These are phyloP conservation scores for Eugnorisma glareosa DNA, from an alignment of 2,888 invertebrate genomes.

Conservation along the genomic window DNA sequence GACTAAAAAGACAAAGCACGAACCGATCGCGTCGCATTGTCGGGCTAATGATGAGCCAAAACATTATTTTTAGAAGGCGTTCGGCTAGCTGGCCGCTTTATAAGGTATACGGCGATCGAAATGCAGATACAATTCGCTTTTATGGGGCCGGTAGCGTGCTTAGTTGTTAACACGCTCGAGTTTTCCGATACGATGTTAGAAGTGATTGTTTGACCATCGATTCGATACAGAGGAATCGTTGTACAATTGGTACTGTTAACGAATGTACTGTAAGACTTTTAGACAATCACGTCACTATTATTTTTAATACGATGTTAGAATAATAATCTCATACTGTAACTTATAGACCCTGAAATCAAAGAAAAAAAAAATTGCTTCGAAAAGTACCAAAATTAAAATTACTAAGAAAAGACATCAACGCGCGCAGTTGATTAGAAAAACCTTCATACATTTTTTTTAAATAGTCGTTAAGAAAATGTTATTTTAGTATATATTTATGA, in stretches of 20 bases:
- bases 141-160: conserved; percentile 84
- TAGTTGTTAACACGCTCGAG: conserved; percentile 68
- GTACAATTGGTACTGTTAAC: conserved; percentile 48
- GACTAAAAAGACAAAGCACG: conserved; percentile 89
- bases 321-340: neutral
- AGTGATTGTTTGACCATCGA: conserved; percentile 61
- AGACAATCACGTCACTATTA: conserved; percentile 8
- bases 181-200: conserved; percentile 65
- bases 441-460: neutral
- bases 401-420: conserved; percentile 70
- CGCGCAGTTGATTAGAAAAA: conserved; percentile 20
- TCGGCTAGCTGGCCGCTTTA: conserved; percentile 74
- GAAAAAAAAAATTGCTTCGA: neutral
- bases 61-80: conserved; percentile 87
- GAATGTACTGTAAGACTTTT: conserved; percentile 18
- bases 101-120: conserved; percentile 79
- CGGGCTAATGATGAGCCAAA: conserved; percentile 88
- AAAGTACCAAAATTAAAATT: neutral
- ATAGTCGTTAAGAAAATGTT: neutral
- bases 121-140: conserved; percentile 80
- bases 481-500: neutral
- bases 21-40: conserved; percentile 85
- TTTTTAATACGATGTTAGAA: neutral
- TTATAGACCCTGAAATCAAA: neutral
- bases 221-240: conserved; percentile 46